Evolutionary conservation across 1,140 invertebrate genomes (phyloP), one percentile per base, ranked within the genome.

Genomic region (Drosophila nasuta): DNA sequence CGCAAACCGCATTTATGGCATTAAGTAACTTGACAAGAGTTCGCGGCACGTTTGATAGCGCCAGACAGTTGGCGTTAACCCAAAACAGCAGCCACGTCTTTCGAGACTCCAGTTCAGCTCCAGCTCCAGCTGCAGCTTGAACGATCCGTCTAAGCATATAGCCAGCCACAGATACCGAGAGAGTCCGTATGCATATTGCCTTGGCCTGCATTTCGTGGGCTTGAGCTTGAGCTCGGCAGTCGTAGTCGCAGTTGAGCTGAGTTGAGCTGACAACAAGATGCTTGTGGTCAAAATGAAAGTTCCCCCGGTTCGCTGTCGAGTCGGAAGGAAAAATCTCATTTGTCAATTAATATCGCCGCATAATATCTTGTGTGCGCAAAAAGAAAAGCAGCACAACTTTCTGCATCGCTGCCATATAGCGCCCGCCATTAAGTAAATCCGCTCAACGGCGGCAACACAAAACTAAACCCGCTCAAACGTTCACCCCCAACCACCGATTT

Each of bases 251-350:
- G 69, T 15, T 85, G 59, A 46, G 45, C 73, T 76, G 74, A 76
- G 70, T 41, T 49, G 59, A 75, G 75, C 75, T 72, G 66, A 58
- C 81, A 77, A 72, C 74, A 71, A 74, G 58, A 79, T 66, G 75
- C 81, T 90, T 86, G 81, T 91, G 89, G 89, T 86, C 90, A 82
- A 91, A 91, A 91, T 89, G 89, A 91, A 91, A 91, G 89, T 91
- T 89, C 72, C 80, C 80, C 63, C 82, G 90, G 75, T 85, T 85
- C 72, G 85, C 85, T 85, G 79, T 83, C 77, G 79, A 91, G 83
- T 91, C 85, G 89, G 89, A 91, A 90, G 88, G 89, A 90, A 91
- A 91, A 91, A 89, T 89, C 89, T 91, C 89, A 91, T 91, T 91
- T 91, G 89, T 91, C 89, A 91, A 91, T 91, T 91, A 91, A 91